These are phyloP conservation scores for Phoebastria nigripes DNA, from an alignment of 2,797 vertebrate species.

Conservation along the genomic window DNA sequence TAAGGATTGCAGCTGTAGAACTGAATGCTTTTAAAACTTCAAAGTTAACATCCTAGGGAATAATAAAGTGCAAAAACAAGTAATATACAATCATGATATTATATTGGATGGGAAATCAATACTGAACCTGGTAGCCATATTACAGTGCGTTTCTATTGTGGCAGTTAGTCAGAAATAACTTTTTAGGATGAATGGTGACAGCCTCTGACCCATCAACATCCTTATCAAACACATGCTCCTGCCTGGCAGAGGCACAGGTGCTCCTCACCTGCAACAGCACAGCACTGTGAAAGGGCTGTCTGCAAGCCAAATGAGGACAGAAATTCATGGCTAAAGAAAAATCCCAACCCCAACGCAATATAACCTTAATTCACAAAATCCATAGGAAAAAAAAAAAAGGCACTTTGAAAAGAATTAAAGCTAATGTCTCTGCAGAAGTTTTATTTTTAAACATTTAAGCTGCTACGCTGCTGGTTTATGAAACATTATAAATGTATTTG, in stretches of 20 bases:
- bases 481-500: slow-evolving; percentile 18
- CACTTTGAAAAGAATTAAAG: neutral
- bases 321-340: neutral
- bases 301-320: neutral
- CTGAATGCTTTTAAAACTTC: slow-evolving; percentile 63
- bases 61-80: slow-evolving; percentile 61
- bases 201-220: neutral
- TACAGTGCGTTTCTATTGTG: slow-evolving; percentile 7
- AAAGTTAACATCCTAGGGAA: slow-evolving; percentile 45
- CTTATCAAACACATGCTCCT: neutral
- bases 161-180: neutral
- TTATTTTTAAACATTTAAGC: slow-evolving; percentile 9
- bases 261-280: neutral
- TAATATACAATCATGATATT: slow-evolving; percentile 57
- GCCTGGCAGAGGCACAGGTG: neutral
- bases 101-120: slow-evolving; percentile 65
- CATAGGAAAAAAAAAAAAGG: neutral
- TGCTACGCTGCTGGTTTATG: slow-evolving; percentile 5
- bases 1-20: slow-evolving; percentile 48
- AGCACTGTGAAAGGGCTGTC: neutral
- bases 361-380: neutral
- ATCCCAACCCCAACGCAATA: neutral
- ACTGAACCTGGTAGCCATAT: slow-evolving; percentile 14
- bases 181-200: slow-evolving; percentile 23
- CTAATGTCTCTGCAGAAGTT: neutral